phyloP scores from a whole-genome alignment of 2,888 invertebrate species.

The Drosophila suboccidentalis region DNA sequence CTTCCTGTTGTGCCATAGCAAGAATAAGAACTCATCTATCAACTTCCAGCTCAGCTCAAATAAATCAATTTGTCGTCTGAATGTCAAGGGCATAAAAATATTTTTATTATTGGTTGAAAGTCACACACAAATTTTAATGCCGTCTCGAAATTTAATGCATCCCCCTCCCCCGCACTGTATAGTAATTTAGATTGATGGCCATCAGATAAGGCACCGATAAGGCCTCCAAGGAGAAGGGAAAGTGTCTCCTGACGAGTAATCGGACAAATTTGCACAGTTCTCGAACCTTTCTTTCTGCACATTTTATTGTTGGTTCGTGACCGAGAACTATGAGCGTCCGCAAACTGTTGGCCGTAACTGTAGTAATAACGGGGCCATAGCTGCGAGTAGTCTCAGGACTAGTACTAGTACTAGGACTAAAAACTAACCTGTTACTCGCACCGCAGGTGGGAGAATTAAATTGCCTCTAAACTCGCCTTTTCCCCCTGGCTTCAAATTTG shows the following conservation, averaged over 20 bases:
- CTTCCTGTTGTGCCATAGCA: slow-evolving; percentile 64
- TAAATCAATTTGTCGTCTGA: slow-evolving; percentile 75
- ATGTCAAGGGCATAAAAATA: slow-evolving; percentile 50
- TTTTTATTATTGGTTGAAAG: slow-evolving; percentile 53
- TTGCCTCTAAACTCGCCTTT: slow-evolving; percentile 42
- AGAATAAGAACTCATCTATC: slow-evolving; percentile 29
- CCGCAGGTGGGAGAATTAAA: slow-evolving; percentile 51
- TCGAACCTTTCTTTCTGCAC: slow-evolving; percentile 42
- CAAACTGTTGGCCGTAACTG: slow-evolving; percentile 12
- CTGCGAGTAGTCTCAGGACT: slow-evolving; percentile 1
- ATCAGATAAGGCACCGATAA: slow-evolving; percentile 27
- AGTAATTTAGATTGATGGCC: slow-evolving; percentile 77
- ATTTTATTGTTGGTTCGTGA: slow-evolving; percentile 71
- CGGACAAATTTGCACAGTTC: slow-evolving; percentile 39
- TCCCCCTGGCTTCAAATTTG: slow-evolving; percentile 37
- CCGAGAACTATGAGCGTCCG: slow-evolving; percentile 33
- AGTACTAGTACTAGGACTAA: slow-evolving; percentile 13
- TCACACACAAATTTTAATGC: slow-evolving; percentile 14
- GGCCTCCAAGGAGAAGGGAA: slow-evolving; percentile 45
- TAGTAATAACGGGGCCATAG: slow-evolving; percentile 5
- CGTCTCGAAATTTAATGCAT: slow-evolving; percentile 42
- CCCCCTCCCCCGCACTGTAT: background rate
- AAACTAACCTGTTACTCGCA: slow-evolving; percentile 52
- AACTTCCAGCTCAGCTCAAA: slow-evolving; percentile 28
- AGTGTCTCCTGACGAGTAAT: slow-evolving; percentile 41